Base-by-base conservation (phyloP, 2,113 vertebrate species). In the Petaurus breviceps region DNA sequence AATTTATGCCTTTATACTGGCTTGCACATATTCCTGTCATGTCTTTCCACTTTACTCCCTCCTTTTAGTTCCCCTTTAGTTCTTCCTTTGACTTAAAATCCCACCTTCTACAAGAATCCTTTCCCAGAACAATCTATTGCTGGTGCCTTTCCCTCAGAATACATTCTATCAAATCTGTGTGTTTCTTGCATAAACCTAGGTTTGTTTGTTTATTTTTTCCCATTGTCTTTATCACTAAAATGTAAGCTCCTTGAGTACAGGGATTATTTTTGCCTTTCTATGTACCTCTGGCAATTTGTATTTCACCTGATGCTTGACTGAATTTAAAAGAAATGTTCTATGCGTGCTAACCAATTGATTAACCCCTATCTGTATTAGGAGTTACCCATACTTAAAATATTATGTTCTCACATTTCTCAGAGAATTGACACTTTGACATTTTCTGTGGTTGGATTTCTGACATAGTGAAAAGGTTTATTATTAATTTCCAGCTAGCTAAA, bases 341-440 rank as follows among this genome's bases (percentile, higher is more conserved):
- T 11, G 7, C 25, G 10, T 90, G 89, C 46, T 25, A 47, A 31
- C 23, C 61, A 77, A 57, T 93, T 91, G 96, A 94, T 96, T 61
- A 91, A 55, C 77, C 51, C 0, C 0, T 53, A 77, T 84, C 51
- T 55, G 0, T 51, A 25, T 43, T 46, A 5, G 0, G 0, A 2
- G 22, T 28, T 12, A 23, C 0, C 8, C 46, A 25, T 25, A n/a
- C 51, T 90, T 94, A 55, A 31, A n/a, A 43, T 46, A 46, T 61
- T 90, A 57, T 16, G 49, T 24, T 53, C 46, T 93, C 90, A 77
- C 49, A 93, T 95, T 10, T 55, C 89, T 68, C 14, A 12, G 47
- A 96, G 93, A 93, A 92, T 94, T 90, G 90, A 95, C 93, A 4
- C 19, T 90, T 91, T 54, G 55, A 92, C n/a, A 89, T 92, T 43